A percentile compares a stretch with the other conserved stretches of the same genome.
These are phyloP conservation scores for Adelphocoris suturalis DNA, from an alignment of 2,888 invertebrate species.

Conservation along the genomic window DNA sequence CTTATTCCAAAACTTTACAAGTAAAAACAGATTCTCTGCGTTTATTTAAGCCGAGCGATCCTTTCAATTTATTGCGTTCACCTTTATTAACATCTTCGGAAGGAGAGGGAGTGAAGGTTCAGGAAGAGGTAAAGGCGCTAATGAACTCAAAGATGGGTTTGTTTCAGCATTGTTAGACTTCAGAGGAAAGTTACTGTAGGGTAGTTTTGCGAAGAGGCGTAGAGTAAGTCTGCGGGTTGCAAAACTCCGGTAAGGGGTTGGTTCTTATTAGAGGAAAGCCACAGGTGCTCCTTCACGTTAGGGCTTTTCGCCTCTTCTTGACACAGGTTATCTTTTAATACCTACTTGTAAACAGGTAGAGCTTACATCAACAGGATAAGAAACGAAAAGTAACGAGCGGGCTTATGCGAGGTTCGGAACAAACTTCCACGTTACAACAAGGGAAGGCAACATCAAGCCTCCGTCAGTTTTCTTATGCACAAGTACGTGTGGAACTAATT, in stretches of 20 bases:
- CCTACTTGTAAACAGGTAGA: slow-evolving; percentile 2
- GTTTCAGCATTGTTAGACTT: slow-evolving; percentile 52
- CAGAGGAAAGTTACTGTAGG: slow-evolving; percentile 28
- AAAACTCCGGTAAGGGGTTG: slow-evolving; percentile 38
- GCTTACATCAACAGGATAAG: slow-evolving; percentile 5
- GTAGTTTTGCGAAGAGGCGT: slow-evolving; percentile 1
- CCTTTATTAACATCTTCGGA: slow-evolving; percentile 5
- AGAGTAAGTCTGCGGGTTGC: slow-evolving; percentile 26
- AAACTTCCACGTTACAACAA: background rate
- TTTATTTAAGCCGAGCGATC: background rate
- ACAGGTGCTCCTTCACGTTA: slow-evolving; percentile 45
- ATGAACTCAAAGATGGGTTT: slow-evolving; percentile 50
- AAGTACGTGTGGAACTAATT: background rate
- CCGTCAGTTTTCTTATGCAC: background rate
- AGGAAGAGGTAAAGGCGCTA: slow-evolving; percentile 25
- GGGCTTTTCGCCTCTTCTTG: slow-evolving; percentile 30
- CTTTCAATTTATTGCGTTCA: slow-evolving; percentile 37
- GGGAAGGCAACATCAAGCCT: background rate
- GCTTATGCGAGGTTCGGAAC: background rate
- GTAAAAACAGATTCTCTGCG: background rate
- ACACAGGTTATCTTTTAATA: slow-evolving; percentile 35
- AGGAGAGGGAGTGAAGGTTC: background rate
- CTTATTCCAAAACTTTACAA: background rate
- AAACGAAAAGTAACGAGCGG: background rate
- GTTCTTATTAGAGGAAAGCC: slow-evolving; percentile 49